Percentiles rank a stretch among this genome's conserved stretches.
phyloP scores from a whole-genome alignment of 2,888 invertebrate species.

The Anthrax anthrax region DNA sequence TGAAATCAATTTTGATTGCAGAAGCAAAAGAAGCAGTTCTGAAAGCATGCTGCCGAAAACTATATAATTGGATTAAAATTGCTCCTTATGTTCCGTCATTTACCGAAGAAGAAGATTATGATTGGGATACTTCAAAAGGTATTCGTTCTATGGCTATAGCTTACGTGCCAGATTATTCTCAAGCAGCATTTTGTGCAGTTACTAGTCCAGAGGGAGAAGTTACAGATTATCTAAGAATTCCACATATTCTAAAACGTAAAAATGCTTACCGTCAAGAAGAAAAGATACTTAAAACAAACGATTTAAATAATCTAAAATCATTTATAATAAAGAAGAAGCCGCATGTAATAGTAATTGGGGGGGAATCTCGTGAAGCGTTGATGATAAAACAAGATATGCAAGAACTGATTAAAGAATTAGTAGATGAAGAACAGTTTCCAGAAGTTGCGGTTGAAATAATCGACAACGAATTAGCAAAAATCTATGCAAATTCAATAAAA shows the following conservation, averaged over 20 bases:
- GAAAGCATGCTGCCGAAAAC: constrained; percentile 67
- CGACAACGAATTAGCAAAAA: constrained; percentile 85
- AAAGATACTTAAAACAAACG: constrained; percentile 49
- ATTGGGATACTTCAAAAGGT: constrained; percentile 68
- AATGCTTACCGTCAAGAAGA: constrained; percentile 57
- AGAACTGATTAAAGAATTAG: constrained; percentile 55
- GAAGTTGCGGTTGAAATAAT: constrained; percentile 77
- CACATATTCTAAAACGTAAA: constrained; percentile 69
- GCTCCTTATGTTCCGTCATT: constrained; percentile 58
- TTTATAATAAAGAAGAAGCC: constrained; percentile 86
- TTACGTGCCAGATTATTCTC: constrained; percentile 69
- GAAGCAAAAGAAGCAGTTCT: constrained; percentile 81
- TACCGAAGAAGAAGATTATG: constrained; percentile 78
- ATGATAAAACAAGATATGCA: constrained; percentile 67
- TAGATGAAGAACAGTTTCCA: constrained; percentile 77
- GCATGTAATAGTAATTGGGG: constrained; percentile 81
- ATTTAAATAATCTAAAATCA: constrained; percentile 52
- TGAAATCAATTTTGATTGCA: constrained; percentile 59
- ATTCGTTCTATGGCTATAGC: constrained; percentile 77
- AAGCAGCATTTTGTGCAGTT: constrained; percentile 77
- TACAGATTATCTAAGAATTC: constrained; percentile 76
- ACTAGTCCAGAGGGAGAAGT: constrained; percentile 84
- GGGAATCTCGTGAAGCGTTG: constrained; percentile 77
- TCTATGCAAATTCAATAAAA: constrained; percentile 83
- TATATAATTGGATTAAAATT: constrained; percentile 80